A percentile compares a stretch with the other conserved stretches of the same genome.
phyloP scores from a whole-genome alignment of 2,797 vertebrate species.

The Denticeps clupeoides region DNA sequence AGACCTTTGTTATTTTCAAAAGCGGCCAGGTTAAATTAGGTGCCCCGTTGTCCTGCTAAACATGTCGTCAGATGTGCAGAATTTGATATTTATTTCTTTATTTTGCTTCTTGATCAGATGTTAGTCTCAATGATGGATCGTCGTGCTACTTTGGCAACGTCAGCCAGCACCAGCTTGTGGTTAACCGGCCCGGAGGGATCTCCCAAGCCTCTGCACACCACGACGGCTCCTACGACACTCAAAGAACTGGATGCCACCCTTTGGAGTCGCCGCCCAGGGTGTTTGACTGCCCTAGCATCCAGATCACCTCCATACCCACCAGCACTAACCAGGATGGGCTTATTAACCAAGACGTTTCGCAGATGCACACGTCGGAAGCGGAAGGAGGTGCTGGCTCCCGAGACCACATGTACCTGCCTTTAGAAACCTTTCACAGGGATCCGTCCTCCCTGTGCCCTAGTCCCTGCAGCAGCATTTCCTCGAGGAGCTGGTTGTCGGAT shows the following conservation, averaged over 20 bases:
- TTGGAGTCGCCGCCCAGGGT: slow-evolving; percentile 65
- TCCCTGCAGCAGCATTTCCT: slow-evolving; percentile 63
- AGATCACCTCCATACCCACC: slow-evolving; percentile 68
- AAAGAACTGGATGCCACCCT: slow-evolving; percentile 52
- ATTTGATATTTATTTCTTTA: slow-evolving; percentile 19
- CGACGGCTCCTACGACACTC: slow-evolving; percentile 50
- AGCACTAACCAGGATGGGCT: slow-evolving; percentile 39
- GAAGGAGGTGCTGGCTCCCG: slow-evolving; percentile 30
- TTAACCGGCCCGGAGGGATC: slow-evolving; percentile 60
- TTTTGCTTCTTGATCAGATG: slow-evolving; percentile 44
- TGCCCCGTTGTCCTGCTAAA: no score
- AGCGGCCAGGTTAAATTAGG: no score
- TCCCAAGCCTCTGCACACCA: slow-evolving; percentile 64
- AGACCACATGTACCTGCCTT: slow-evolving; percentile 52
- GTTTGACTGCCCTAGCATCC: slow-evolving; percentile 93
- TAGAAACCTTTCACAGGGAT: slow-evolving; percentile 64
- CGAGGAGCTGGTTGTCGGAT: slow-evolving; percentile 62
- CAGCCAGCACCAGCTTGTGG: slow-evolving; percentile 60
- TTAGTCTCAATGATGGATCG: slow-evolving; percentile 18
- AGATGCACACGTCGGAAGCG: slow-evolving; percentile 25
- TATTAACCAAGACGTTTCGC: slow-evolving; percentile 18
- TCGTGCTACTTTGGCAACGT: slow-evolving; percentile 53
- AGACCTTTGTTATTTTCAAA: neutral
- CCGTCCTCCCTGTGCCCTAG: slow-evolving; percentile 41
- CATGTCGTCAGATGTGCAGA: neutral